Percentiles rank a stretch among this genome's conserved stretches.
Evolutionary conservation across 2,113 vertebrate species (phyloP).

Genomic region (Acinonyx jubatus): DNA sequence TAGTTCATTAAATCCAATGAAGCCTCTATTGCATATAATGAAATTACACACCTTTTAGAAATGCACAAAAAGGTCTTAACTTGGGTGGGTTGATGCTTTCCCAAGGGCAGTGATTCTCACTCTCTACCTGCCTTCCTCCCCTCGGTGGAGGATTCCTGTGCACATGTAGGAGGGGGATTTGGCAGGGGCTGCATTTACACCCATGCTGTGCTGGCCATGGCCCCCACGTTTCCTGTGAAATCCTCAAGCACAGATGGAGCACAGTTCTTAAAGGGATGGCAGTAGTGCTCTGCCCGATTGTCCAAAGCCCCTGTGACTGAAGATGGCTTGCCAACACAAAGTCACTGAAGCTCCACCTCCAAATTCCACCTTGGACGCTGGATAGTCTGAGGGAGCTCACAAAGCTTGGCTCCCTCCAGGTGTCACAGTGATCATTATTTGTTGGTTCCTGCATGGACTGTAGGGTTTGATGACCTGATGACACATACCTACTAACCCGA

Average conservation of each 20-base stretch:
- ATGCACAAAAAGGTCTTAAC: background rate
- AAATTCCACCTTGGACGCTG: background rate
- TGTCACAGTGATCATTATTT: background rate
- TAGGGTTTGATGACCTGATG: background rate
- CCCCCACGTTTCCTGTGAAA: background rate
- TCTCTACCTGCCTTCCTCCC: background rate
- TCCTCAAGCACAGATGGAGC: background rate
- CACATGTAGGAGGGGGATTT: background rate
- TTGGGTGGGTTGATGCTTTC: background rate
- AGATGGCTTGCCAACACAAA: background rate
- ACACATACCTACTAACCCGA: background rate
- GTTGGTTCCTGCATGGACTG: background rate
- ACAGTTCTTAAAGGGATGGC: background rate
- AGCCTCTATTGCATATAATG: conserved; percentile 8
- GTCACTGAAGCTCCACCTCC: background rate
- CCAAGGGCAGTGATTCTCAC: background rate
- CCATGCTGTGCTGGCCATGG: background rate
- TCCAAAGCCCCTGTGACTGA: background rate
- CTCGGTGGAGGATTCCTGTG: background rate
- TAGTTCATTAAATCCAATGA: conserved; percentile 15
- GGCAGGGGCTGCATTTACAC: background rate
- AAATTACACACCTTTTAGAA: conserved; percentile 38
- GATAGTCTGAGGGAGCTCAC: background rate
- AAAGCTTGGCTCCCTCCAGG: background rate
- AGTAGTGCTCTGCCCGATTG: background rate